Conservation (phyloP, 2,113 vertebrate species). For the Pavo muticus region DNA sequence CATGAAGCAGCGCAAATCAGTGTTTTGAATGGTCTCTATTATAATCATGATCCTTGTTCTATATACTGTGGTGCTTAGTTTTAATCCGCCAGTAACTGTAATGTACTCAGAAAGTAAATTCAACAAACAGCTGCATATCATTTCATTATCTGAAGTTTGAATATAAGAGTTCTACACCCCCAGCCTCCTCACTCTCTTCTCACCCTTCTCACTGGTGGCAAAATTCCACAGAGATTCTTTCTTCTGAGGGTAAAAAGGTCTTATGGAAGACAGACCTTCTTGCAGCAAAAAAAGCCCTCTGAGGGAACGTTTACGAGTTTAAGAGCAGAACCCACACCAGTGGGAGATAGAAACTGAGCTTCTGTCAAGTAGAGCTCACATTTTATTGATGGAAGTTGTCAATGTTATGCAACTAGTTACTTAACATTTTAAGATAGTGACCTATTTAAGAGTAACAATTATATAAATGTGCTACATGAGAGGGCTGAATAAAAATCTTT, state of each 20-base stretch:
- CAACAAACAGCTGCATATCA: neutral
- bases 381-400: neutral
- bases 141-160: neutral
- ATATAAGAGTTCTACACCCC: neutral
- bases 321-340: conserved; percentile 10
- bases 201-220: neutral
- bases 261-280: neutral
- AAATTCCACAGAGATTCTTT: neutral
- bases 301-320: conserved; percentile 32
- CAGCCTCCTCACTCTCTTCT: neutral
- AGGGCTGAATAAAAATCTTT: neutral
- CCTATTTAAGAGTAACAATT: neutral
- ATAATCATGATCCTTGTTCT: neutral
- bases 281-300: neutral
- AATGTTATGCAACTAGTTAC: conserved; percentile 8
- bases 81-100: neutral
- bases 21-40: neutral
- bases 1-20: neutral
- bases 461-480: neutral
- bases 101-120: conserved; percentile 9
- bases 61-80: neutral
- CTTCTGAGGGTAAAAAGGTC: neutral
- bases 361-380: neutral
- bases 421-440: neutral
- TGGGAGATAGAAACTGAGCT: conserved; percentile 19